These are phyloP conservation scores for Eremobia ochroleuca DNA, from an alignment of 2,888 invertebrate species.

Conservation along the genomic window DNA sequence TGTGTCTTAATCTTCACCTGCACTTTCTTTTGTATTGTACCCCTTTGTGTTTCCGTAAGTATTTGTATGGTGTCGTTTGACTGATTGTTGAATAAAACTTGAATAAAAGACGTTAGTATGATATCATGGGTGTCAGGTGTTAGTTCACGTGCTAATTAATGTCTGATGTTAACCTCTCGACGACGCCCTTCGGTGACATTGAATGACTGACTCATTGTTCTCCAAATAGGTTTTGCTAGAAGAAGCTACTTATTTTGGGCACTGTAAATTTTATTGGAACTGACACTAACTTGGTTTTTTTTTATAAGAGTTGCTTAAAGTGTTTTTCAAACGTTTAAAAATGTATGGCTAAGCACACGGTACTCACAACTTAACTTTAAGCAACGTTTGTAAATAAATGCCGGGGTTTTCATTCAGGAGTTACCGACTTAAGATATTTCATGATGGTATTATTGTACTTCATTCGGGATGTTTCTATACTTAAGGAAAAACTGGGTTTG, in stretches of 20 bases:
- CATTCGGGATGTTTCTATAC: neutral
- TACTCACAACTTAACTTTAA: neutral
- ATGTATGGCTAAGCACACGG: neutral
- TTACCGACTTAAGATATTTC: neutral
- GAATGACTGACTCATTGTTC: slow-evolving; percentile 19
- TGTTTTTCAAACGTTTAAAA: neutral
- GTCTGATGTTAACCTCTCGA: slow-evolving; percentile 20
- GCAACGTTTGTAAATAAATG: neutral
- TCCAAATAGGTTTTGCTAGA: neutral
- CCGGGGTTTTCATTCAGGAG: neutral
- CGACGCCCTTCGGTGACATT: slow-evolving; percentile 37
- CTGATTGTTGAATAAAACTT: neutral
- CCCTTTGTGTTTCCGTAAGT: neutral
- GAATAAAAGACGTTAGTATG: slow-evolving; percentile 14
- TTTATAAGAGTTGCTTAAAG: neutral
- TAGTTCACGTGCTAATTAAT: slow-evolving; percentile 25
- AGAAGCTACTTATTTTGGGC: neutral
- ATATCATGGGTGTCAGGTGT: slow-evolving; percentile 43
- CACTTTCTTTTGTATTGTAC: no score
- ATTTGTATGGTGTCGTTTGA: neutral
- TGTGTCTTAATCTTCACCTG: neutral
- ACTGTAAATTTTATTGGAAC: neutral
- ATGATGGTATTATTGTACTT: neutral
- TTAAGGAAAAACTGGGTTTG: neutral
- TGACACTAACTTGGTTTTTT: neutral